phyloP scores from a whole-genome alignment of 2,888 invertebrate genomes.

The Galerucella calmariensis region DNA sequence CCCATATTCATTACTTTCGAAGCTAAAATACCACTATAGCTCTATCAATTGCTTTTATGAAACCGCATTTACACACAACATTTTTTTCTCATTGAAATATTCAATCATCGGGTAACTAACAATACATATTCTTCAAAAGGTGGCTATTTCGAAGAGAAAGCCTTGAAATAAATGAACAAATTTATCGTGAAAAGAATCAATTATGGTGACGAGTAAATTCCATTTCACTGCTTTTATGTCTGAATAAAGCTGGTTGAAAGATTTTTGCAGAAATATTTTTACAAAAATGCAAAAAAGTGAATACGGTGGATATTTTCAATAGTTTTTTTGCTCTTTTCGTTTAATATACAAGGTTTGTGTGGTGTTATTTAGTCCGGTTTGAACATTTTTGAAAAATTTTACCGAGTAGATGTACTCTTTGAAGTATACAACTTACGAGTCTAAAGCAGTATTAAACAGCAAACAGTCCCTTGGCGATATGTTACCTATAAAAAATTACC shows the following conservation, averaged over 20 bases:
- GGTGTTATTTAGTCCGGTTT: background rate
- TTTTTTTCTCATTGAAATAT: conserved; percentile 18
- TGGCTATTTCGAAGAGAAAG: conserved; percentile 16
- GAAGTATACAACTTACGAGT: too few relatives aligned
- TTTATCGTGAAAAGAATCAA: conserved; percentile 31
- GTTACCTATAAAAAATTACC: too few relatives aligned
- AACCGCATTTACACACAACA: conserved; percentile 13
- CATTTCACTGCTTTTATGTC: conserved; percentile 22
- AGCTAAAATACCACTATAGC: background rate
- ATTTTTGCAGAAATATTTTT: background rate
- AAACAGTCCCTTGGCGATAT: too few relatives aligned
- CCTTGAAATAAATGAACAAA: conserved; percentile 27
- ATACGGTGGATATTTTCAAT: background rate
- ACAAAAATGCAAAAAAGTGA: background rate
- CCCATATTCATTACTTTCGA: too few relatives aligned
- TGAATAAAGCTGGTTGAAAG: background rate
- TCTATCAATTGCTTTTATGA: background rate
- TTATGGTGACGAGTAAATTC: conserved; percentile 27
- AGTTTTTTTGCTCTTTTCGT: background rate
- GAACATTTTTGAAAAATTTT: too few relatives aligned
- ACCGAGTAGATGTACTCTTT: too few relatives aligned
- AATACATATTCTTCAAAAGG: conserved; percentile 30
- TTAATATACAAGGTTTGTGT: background rate
- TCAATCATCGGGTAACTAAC: conserved; percentile 26
- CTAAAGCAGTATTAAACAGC: too few relatives aligned